Base-by-base conservation (phyloP, 2,888 invertebrate species). In the Acrobasis consociella region DNA sequence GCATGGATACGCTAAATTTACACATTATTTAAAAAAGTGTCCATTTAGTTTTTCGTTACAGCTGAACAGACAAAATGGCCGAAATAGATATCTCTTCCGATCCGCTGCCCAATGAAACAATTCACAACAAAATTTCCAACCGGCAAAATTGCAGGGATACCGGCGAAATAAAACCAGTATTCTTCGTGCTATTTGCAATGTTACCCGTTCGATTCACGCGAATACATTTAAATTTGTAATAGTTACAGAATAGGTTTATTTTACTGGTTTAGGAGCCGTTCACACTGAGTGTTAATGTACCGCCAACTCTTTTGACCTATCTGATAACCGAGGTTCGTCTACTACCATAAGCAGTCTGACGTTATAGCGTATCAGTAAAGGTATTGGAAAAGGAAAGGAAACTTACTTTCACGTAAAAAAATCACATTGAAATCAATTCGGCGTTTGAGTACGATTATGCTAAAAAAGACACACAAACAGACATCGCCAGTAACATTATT, bases 11-110 rank as follows among this genome's bases (percentile, higher is more conserved):
- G 15, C 37, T 38, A 2, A 37, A 53, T 46, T 56, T 56, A 11
- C 22, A 39, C n/a, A 49, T 46, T 46, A n/a, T 46, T 11, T n/a
- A 46, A 46, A 42, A 56, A 56, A 39, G 17, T 17, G 15, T 56
- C 42, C 42, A 49, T 59, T 49, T 38, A 50, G 39, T 59, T 72
- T 69, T 56, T 11, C 49, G 42, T 42, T 13, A 42, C 50, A 50
- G 13, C 16, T 31, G 37, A 50, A 37, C 15, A 39, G 17, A 31
- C 42, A 42, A 56, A 59, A 59, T 59, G 49, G 37, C 59, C 38
- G 59, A 49, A 59, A 59, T 59, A 59, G 59, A 59, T 59, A 59
- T 59, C 49, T 50, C 59, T 59, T 59, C 59, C 59, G 50, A 50
- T 59, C 38, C 38, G 13, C 38, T 50, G 59, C 16, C 50, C 59